Percentiles rank a stretch among this genome's conserved stretches.
Conservation (phyloP, 1,140 invertebrate genomes). For the Trypoxylus dichotomus region DNA sequence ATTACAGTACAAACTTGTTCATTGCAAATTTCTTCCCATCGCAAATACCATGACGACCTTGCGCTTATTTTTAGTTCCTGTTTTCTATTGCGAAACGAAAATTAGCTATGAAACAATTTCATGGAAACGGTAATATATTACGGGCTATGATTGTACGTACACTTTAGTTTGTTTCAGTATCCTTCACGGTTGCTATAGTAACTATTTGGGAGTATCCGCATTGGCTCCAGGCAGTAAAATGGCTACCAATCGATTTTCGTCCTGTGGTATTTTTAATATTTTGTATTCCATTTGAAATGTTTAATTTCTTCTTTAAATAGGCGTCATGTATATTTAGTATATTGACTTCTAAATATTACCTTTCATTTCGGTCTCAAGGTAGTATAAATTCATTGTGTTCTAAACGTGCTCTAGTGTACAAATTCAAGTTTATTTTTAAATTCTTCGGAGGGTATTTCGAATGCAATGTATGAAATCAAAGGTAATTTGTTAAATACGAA, state of each 20-base stretch:
- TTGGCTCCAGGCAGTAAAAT: slow-evolving; percentile 17
- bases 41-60: background rate
- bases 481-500: slow-evolving; percentile 24
- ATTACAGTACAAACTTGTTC: background rate
- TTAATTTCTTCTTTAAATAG: no score
- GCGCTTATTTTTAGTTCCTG: background rate
- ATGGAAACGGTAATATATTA: background rate
- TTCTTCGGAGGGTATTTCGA: background rate
- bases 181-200: slow-evolving; percentile 22
- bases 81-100: background rate
- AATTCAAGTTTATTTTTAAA: no score
- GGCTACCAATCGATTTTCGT: slow-evolving; percentile 13
- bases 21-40: background rate
- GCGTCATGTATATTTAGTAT: no score
- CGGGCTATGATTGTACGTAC: background rate
- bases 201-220: background rate
- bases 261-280: background rate
- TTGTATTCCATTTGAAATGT: no score
- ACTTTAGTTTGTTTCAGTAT: background rate
- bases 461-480: background rate
- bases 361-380: no score
- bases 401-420: no score
- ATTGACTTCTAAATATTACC: no score
- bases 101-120: background rate
- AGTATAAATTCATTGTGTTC: no score